Conservation (phyloP, 2,888 invertebrate genomes). For the Pterostichus madidus region DNA sequence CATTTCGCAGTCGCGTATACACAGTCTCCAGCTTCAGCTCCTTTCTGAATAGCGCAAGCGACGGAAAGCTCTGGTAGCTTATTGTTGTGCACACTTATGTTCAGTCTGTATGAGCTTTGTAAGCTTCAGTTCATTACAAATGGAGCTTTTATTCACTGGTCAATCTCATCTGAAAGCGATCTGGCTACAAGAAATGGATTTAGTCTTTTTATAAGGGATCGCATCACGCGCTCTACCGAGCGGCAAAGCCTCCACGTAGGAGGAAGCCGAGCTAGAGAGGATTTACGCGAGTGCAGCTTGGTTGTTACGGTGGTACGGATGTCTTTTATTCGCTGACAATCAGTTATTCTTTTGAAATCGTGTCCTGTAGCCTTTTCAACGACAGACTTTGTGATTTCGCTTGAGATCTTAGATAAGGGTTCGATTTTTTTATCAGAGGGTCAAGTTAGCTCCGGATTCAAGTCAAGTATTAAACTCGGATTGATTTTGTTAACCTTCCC, state of each 20-base stretch:
- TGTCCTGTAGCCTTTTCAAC: conserved; percentile 75
- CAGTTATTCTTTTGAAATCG: conserved; percentile 76
- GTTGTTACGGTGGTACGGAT: conserved; percentile 71
- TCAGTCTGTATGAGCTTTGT: conserved; percentile 71
- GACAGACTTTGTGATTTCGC: conserved; percentile 75
- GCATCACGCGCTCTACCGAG: background rate
- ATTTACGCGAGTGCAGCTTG: conserved; percentile 68
- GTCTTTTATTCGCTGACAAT: conserved; percentile 75
- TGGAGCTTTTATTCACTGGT: conserved; percentile 77
- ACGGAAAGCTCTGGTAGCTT: conserved; percentile 67
- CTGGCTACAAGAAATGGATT: conserved; percentile 75
- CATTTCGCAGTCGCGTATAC: conserved; percentile 63
- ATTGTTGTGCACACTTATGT: conserved; percentile 70
- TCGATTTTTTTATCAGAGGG: conserved; percentile 73
- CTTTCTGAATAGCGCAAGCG: conserved; percentile 61
- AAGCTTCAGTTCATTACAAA: conserved; percentile 77
- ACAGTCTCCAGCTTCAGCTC: conserved; percentile 30
- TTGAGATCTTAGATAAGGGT: conserved; percentile 74
- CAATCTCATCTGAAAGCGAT: conserved; percentile 77
- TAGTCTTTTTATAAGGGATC: conserved; percentile 72
- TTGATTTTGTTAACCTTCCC: conserved; percentile 65
- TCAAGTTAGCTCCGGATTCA: conserved; percentile 72
- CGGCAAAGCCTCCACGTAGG: conserved; percentile 21
- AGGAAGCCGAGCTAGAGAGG: background rate
- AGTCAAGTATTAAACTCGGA: conserved; percentile 70